Percentiles rank a stretch among this genome's conserved stretches.
phyloP scores from a whole-genome alignment of 2,888 invertebrate species.

The Drosophila tripunctata region DNA sequence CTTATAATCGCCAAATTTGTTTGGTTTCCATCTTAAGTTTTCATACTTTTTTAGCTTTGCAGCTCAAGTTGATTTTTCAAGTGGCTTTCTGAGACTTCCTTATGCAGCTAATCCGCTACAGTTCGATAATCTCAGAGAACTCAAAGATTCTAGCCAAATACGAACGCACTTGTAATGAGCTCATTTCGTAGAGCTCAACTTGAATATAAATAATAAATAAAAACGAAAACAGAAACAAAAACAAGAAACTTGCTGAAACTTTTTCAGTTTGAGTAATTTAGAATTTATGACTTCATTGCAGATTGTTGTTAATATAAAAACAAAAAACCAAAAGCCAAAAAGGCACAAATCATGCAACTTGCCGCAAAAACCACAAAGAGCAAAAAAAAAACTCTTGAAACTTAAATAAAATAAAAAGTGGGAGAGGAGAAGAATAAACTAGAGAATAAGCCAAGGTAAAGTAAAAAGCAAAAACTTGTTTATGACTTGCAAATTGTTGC shows the following conservation, averaged over 20 bases:
- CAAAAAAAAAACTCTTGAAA: slow-evolving; percentile 23
- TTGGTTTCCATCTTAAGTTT: neutral
- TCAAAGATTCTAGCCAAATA: slow-evolving; percentile 22
- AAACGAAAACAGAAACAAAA: slow-evolving; percentile 4
- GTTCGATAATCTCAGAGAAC: slow-evolving; percentile 39
- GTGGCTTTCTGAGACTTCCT: slow-evolving; percentile 28
- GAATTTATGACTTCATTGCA: slow-evolving; percentile 73
- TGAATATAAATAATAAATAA: slow-evolving; percentile 14
- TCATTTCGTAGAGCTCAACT: slow-evolving; percentile 37
- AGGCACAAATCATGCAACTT: slow-evolving; percentile 51
- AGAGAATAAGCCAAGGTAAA: slow-evolving; percentile 33
- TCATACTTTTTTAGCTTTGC: slow-evolving; percentile 17
- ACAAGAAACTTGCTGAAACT: slow-evolving; percentile 41
- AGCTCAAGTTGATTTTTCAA: slow-evolving; percentile 14
- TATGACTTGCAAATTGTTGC: slow-evolving; percentile 76
- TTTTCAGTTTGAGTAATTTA: slow-evolving; percentile 59
- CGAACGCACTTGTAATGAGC: slow-evolving; percentile 50
- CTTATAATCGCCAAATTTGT: neutral
- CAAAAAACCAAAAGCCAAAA: slow-evolving; percentile 32
- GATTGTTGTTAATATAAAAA: slow-evolving; percentile 31
- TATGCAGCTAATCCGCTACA: slow-evolving; percentile 21
- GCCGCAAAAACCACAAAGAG: slow-evolving; percentile 24
- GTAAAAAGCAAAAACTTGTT: slow-evolving; percentile 78
- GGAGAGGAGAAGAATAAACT: slow-evolving; percentile 17
- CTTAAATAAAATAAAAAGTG: slow-evolving; percentile 40